Conservation (phyloP, 2,888 invertebrate species). For the Monochamus alternatus region DNA sequence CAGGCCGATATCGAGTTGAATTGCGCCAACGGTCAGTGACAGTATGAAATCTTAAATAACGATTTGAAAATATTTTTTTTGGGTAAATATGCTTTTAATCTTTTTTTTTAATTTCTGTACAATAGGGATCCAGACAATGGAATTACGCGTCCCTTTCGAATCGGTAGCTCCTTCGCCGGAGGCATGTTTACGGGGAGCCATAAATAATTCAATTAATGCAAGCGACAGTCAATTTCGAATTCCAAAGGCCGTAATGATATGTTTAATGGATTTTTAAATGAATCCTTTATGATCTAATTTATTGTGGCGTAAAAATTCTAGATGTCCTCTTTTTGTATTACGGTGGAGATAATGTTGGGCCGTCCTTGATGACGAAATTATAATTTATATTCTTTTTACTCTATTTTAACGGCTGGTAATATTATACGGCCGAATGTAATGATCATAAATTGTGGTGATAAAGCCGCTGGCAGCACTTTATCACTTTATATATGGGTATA, state of each 20-base stretch:
- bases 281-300: constrained; percentile 7
- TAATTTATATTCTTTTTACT: constrained; percentile 12
- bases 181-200: constrained; percentile 15
- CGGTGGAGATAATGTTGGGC: background rate
- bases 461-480: background rate
- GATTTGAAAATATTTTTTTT: too few relatives aligned
- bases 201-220: constrained; percentile 28
- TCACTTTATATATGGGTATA: background rate
- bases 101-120: too few relatives aligned
- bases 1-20: too few relatives aligned
- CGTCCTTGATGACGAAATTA: constrained; percentile 7
- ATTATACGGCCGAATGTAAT: background rate
- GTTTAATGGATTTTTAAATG: constrained; percentile 20
- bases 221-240: constrained; percentile 23
- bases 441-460: constrained; percentile 6
- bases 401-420: constrained; percentile 10
- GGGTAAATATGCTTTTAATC: too few relatives aligned
- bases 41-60: too few relatives aligned
- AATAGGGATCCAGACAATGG: background rate
- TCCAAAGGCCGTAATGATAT: constrained; percentile 19
- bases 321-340: constrained; percentile 1
- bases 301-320: background rate
- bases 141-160: background rate
- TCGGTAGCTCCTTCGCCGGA: background rate
- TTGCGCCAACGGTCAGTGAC: too few relatives aligned